Evolutionary conservation across 1,140 invertebrate genomes (phyloP), one percentile per base, ranked within the genome.

Genomic region (Drosophila truncata): DNA sequence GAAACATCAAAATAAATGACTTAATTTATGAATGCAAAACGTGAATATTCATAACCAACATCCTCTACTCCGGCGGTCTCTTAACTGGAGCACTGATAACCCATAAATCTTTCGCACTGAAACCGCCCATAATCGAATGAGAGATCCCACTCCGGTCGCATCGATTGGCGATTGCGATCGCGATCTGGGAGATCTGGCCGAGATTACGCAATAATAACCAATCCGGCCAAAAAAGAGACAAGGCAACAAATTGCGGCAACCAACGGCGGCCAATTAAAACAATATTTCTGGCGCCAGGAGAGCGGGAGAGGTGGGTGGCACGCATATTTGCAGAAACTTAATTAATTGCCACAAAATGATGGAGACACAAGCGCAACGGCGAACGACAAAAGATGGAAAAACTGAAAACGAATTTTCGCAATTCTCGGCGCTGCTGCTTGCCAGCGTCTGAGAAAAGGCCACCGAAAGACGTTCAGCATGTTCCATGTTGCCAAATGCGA

Each of bases 401-500:
- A 16, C 52, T 59, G 42, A 49, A 59, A 39, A 47, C 54, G 66
- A 25, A 39, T 41, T 69, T 72, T 72, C 69, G 69, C 69, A 72
- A 72, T 72, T 72, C 52, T 72, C 42, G 27, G 18, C 29, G 41
- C 20, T 47, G 42, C 13, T 60, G 41, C 25, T 16, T 6, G 49
- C 33, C 20, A 29, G 65, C 20, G 49, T 31, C 67, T 73, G 70
- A 73, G 70, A 73, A 72, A 72, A 73, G 63, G 44, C 70, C 67
- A 60, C 37, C 47, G 54, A 72, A 63, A 73, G 70, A 73, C 70
- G 70, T 72, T 73, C 67, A 70, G 70, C 67, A 50, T 60, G 27
- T 73, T 73, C 66, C 70, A 50, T 42, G 27, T 73, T 73, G 67
- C 70, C 67, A 72, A 73, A 73, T 73, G 67, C 44, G 70, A 73